These are phyloP conservation scores for human (Homo sapiens) DNA, from an alignment of 2,113 vertebrate species.

Conservation along the genomic window DNA sequence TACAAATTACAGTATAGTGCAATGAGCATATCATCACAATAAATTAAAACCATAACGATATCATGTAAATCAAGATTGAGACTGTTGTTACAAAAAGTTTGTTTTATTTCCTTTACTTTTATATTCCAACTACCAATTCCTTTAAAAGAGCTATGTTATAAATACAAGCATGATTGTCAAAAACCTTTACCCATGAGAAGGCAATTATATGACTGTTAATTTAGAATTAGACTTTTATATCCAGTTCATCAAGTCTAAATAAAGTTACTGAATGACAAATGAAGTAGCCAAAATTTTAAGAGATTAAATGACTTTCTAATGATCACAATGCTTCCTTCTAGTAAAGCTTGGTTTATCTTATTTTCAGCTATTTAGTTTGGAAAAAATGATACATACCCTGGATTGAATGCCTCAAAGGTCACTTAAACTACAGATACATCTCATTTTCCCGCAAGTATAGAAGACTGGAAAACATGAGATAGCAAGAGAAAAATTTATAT, in stretches of 20 bases:
- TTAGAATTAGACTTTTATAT: not conserved
- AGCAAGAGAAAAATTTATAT: not conserved
- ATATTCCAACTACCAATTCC: not conserved
- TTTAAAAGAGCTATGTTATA: not conserved
- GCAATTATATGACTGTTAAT: not conserved
- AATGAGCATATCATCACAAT: not conserved
- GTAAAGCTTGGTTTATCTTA: not conserved
- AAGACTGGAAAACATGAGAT: not conserved
- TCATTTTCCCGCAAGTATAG: not conserved
- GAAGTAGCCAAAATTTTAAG: not conserved
- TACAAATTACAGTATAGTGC: not conserved
- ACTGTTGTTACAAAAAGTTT: not conserved
- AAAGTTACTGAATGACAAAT: not conserved
- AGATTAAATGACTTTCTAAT: not conserved
- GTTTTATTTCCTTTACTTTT: not conserved
- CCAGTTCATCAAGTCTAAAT: not conserved
- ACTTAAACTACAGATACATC: not conserved
- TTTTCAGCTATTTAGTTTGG: not conserved
- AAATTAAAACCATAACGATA: not conserved
- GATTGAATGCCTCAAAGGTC: not conserved
- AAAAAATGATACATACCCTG: not conserved
- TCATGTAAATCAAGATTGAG: not conserved
- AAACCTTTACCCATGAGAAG: not conserved
- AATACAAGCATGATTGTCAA: not conserved
- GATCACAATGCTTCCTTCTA: not conserved